Percentiles rank a stretch among this genome's conserved stretches.
Conservation (phyloP, 1,140 invertebrate genomes). For the Lasaia peninsularis region DNA sequence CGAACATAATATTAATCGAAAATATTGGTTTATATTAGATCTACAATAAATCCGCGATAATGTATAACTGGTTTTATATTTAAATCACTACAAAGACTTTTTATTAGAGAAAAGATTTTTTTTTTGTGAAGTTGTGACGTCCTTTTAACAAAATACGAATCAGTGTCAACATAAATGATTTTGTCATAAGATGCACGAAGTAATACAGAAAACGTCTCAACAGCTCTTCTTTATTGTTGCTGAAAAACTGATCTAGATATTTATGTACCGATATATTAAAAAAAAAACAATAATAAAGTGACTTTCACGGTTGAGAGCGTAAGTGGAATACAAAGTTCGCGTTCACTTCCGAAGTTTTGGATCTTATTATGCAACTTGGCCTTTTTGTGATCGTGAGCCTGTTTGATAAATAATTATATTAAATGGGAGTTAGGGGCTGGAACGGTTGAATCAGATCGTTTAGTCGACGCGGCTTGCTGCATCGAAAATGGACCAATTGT, state of each 20-base stretch:
- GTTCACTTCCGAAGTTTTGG: constrained; percentile 54
- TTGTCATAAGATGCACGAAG: too few relatives aligned
- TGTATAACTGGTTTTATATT: too few relatives aligned
- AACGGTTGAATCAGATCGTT: not conserved
- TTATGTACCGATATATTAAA: not conserved
- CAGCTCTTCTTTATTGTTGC: too few relatives aligned
- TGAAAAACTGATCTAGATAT: constrained; percentile 1
- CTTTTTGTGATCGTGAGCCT: constrained; percentile 21
- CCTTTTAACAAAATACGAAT: too few relatives aligned
- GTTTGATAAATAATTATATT: constrained; percentile 15
- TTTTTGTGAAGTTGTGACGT: too few relatives aligned
- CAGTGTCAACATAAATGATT: too few relatives aligned
- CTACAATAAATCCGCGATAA: too few relatives aligned
- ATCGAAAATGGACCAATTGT: not conserved
- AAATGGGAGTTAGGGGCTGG: constrained; percentile 6
- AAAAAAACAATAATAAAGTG: constrained; percentile 16
- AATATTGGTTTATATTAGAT: too few relatives aligned
- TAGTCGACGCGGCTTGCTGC: not conserved
- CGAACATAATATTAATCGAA: too few relatives aligned
- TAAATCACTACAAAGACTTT: too few relatives aligned
- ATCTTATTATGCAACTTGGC: constrained; percentile 30
- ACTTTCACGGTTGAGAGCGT: constrained; percentile 36
- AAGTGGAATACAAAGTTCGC: constrained; percentile 33
- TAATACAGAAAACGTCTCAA: too few relatives aligned
- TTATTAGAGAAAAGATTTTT: too few relatives aligned